Percentiles rank a stretch among this genome's conserved stretches.
Conservation (phyloP, 2,888 invertebrate genomes). For the Syrphus vitripennis region DNA sequence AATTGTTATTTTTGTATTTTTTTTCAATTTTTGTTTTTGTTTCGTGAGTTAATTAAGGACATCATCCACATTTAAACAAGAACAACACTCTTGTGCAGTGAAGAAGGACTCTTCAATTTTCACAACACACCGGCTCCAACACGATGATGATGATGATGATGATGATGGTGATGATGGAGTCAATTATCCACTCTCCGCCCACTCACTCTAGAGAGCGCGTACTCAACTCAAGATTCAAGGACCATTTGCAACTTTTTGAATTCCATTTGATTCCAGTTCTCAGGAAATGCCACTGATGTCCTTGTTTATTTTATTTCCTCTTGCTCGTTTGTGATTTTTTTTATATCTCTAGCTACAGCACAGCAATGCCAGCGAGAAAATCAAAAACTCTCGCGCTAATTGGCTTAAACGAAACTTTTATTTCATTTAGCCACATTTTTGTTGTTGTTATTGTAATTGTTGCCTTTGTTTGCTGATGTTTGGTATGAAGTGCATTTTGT, state of each 20-base stretch:
- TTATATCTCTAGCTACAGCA: background rate
- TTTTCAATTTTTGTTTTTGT: background rate
- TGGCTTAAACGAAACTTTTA: conserved; percentile 67
- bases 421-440: conserved; percentile 52
- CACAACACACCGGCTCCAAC: conserved; percentile 14
- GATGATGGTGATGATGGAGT: conserved; percentile 22
- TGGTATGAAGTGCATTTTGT: conserved; percentile 8
- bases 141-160: no score
- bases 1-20: conserved; percentile 15
- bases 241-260: conserved; percentile 60
- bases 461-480: background rate
- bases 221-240: conserved; percentile 54
- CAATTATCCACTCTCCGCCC: conserved; percentile 44
- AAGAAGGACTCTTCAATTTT: conserved; percentile 47
- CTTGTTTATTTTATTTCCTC: conserved; percentile 49
- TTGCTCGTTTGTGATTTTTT: background rate
- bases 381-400: conserved; percentile 56
- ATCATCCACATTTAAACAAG: conserved; percentile 55
- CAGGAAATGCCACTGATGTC: conserved; percentile 61
- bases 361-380: background rate
- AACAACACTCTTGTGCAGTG: conserved; percentile 45
- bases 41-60: conserved; percentile 60
- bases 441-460: background rate
- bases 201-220: background rate
- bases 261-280: conserved; percentile 60